Percentiles rank a stretch among this genome's conserved stretches.
These are phyloP conservation scores for Brachionus plicatilis DNA, from an alignment of 1,140 invertebrate genomes.

Conservation along the genomic window DNA sequence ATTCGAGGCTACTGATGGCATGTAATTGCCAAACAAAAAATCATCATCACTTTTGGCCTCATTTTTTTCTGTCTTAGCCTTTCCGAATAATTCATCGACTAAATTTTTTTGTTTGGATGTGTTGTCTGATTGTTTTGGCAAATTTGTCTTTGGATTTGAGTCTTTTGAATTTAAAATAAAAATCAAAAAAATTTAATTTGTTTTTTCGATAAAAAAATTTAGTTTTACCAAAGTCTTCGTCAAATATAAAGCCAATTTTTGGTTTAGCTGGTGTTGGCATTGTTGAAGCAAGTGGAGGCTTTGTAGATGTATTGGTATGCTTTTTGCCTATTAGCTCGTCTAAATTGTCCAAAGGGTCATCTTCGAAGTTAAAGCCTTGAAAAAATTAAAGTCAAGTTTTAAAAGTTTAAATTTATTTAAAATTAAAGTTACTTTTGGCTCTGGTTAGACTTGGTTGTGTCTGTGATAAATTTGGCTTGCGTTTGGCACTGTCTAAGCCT, in stretches of 20 bases:
- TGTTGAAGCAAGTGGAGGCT: not conserved
- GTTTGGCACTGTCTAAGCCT: not conserved
- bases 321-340: conserved; percentile 7
- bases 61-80: not conserved
- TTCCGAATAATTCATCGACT: conserved; percentile 14
- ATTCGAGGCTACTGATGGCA: not conserved
- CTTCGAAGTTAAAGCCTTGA: not conserved
- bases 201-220: no score
- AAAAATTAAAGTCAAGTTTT: not conserved
- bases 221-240: not conserved
- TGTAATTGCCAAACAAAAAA: conserved; percentile 27
- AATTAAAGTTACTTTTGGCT: not conserved
- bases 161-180: not conserved
- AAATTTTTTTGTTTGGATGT: conserved; percentile 2
- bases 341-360: not conserved
- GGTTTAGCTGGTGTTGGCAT: not conserved
- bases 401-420: not conserved
- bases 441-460: not conserved
- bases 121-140: not conserved
- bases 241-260: conserved; percentile 19
- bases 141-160: not conserved
- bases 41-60: not conserved
- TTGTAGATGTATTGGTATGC: not conserved
- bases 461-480: conserved; percentile 11
- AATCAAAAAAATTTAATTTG: no score